Evolutionary conservation across 2,888 invertebrate genomes (phyloP), one percentile per base, ranked within the genome.

Genomic region (Ectemnius continuus): DNA sequence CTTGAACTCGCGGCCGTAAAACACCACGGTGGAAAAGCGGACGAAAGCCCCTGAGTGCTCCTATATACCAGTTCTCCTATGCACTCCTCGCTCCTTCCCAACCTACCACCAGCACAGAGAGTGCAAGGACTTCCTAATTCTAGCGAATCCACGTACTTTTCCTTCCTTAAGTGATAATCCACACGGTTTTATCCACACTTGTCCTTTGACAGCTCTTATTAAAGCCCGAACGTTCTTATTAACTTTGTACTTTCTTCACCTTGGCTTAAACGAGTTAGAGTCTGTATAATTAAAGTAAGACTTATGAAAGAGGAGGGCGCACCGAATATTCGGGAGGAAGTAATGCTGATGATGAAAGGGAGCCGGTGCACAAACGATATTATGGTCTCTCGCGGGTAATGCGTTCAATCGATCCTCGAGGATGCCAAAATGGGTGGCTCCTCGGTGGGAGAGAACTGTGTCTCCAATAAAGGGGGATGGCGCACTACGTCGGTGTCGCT

Each of bases 121-220:
- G 73, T 73, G 79, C 61, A 74, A 66, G 78, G 75, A 72, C 67
- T 75, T 70, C 72, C 78, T 79, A 78, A 79, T 79, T 73, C 75
- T 23, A 69, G 52, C 76, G 69, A 72, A 71, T 70, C 65, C 68
- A 75, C 79, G 66, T 72, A 69, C 70, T 70, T 75, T 72, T 66
- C 62, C 67, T 59, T 68, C 65, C 63, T 61, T 69, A 74, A 77
- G 76, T 67, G 78, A 75, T 77, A 71, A 64, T 63, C 69, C 77
- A 75, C 64, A 68, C 46, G 67, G 77, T 69, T 67, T 61, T 69
- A 58, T 11, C 47, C 58, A 13, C 48, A 36, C 36, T 36, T 36
- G 36, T 36, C 36, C 36, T 3, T 23, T 23, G 23, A 23, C 23
- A 23, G 23, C 23, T 23, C 3, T 23, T 23, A 23, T 23, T 23